Conservation (phyloP, 2,888 invertebrate genomes). For the Tinea trinotella region DNA sequence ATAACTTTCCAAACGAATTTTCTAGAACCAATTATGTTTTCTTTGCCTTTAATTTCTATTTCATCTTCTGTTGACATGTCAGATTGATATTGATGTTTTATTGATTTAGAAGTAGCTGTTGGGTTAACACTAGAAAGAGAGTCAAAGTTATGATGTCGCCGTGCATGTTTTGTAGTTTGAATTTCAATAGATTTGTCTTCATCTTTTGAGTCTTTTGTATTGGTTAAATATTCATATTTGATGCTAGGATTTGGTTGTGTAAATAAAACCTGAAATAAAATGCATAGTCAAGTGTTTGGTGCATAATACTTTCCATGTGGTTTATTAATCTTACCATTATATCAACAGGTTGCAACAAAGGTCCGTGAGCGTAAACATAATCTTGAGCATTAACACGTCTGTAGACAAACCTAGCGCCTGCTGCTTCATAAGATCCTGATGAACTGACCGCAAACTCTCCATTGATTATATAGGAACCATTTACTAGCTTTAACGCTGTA, state of each 20-base stretch:
- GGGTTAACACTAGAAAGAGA: constrained; percentile 29
- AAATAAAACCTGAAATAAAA: constrained; percentile 78
- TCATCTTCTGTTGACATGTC: constrained; percentile 37
- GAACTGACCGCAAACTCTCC: constrained; percentile 78
- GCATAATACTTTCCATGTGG: no score
- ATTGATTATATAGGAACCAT: constrained; percentile 81
- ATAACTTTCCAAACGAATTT: constrained; percentile 84
- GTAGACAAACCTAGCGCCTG: constrained; percentile 80
- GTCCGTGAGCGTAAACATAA: constrained; percentile 80
- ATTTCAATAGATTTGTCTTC: constrained; percentile 34
- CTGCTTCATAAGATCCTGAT: constrained; percentile 75
- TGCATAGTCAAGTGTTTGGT: no score
- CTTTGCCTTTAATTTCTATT: constrained; percentile 27
- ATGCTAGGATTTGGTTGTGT: constrained; percentile 90
- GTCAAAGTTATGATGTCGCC: constrained; percentile 50
- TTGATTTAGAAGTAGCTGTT: constrained; percentile 22
- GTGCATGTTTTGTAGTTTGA: constrained; percentile 42
- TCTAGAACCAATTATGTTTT: constrained; percentile 55
- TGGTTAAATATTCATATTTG: constrained; percentile 89
- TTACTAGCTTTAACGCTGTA: constrained; percentile 82
- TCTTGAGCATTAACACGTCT: constrained; percentile 77
- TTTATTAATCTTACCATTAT: constrained; percentile 76
- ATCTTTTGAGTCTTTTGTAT: constrained; percentile 66
- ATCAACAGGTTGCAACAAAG: constrained; percentile 81
- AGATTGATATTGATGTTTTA: constrained; percentile 34